phyloP scores from a whole-genome alignment of 2,888 invertebrate genomes.

The Dasysyrphus tricinctus region DNA sequence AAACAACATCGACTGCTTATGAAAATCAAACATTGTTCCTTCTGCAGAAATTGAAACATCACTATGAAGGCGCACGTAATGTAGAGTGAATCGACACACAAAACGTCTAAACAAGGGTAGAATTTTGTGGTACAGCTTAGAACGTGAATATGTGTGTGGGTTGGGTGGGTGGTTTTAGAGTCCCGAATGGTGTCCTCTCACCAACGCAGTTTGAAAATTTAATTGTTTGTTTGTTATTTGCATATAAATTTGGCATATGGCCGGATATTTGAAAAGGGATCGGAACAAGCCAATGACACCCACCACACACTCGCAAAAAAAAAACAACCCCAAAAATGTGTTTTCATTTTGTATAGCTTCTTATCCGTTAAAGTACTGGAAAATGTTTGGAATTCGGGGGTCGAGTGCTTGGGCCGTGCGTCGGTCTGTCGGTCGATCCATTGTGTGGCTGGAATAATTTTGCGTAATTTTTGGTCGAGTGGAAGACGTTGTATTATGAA shows the following conservation, averaged over 20 bases:
- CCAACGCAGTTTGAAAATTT: constrained; percentile 77
- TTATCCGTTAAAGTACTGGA: constrained; percentile 64
- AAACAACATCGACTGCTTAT: constrained; percentile 32
- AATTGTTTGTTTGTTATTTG: constrained; percentile 82
- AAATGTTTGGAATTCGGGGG: constrained; percentile 46
- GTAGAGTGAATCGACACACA: background rate
- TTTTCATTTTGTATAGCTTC: constrained; percentile 42
- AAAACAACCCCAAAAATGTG: constrained; percentile 15
- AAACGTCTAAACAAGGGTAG: constrained; percentile 26
- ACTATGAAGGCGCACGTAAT: constrained; percentile 1
- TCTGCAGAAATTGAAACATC: constrained; percentile 33
- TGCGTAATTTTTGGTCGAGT: constrained; percentile 67
- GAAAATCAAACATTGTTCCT: constrained; percentile 36
- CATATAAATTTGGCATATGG: constrained; percentile 82
- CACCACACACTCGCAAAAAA: constrained; percentile 10
- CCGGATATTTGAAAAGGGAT: constrained; percentile 70
- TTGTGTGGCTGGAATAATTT: constrained; percentile 63
- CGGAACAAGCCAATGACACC: constrained; percentile 36
- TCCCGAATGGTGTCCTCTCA: background rate
- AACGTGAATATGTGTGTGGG: background rate
- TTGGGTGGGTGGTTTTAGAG: background rate
- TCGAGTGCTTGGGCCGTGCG: background rate
- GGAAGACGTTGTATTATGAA: constrained; percentile 64
- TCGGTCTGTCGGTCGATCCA: constrained; percentile 17
- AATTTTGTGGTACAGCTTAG: constrained; percentile 8